Evolutionary conservation across 2,888 invertebrate genomes (phyloP).

Genomic region (Drosophila fulvimacula): DNA sequence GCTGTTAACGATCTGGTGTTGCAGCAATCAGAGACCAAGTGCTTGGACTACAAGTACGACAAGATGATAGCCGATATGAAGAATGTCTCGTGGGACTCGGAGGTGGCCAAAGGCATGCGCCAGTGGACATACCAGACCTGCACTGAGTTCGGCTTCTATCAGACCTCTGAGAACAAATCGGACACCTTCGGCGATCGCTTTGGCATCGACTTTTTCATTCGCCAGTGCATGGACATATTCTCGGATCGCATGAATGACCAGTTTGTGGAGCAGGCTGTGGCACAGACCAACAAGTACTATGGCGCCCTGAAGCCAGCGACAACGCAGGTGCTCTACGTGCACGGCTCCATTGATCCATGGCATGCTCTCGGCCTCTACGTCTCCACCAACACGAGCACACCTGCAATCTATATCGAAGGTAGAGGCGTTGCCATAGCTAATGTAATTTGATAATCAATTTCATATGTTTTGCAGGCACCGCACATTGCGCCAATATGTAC

Average conservation of each 20-base stretch:
- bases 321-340: constrained; percentile 92
- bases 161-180: constrained; percentile 89
- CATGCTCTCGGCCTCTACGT: constrained; percentile 91
- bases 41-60: constrained; percentile 93
- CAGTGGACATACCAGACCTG: constrained; percentile 98
- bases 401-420: constrained; percentile 92
- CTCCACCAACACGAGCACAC: constrained; percentile 86
- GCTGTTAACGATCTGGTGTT: constrained; percentile 90
- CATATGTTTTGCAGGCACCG: constrained; percentile 89
- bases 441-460: not conserved
- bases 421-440: not conserved
- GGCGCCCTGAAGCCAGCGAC: constrained; percentile 90
- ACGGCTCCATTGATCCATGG: constrained; percentile 96
- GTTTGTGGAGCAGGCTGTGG: constrained; percentile 87
- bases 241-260: constrained; percentile 89
- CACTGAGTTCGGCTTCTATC: constrained; percentile 97
- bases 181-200: constrained; percentile 91
- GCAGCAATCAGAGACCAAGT: constrained; percentile 88
- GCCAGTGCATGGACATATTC: constrained; percentile 93
- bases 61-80: constrained; percentile 90
- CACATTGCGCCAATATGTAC: constrained; percentile 98
- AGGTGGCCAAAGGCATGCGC: constrained; percentile 89
- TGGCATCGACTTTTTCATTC: constrained; percentile 90
- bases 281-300: constrained; percentile 91
- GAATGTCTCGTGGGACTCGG: constrained; percentile 89